A percentile compares a stretch with the other conserved stretches of the same genome.
phyloP scores from a whole-genome alignment of 2,797 vertebrate genomes.

The Distichodus sexfasciatus region DNA sequence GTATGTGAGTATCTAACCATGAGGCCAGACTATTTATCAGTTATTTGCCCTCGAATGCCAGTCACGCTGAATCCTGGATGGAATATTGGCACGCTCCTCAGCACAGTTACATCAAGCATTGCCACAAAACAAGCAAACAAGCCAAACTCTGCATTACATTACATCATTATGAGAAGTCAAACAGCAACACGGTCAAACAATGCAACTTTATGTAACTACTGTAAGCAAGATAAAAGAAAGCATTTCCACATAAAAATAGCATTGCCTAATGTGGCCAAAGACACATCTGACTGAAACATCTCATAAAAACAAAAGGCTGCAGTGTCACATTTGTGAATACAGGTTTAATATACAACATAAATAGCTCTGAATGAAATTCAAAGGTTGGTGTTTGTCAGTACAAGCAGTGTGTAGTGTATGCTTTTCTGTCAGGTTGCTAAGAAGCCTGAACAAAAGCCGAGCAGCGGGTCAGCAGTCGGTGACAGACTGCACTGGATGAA shows the following conservation, averaged over 20 bases:
- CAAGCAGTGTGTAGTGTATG: background rate
- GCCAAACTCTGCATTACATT: too few relatives aligned
- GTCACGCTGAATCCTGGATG: too few relatives aligned
- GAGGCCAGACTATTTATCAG: too few relatives aligned
- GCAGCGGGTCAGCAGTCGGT: conserved; percentile 28
- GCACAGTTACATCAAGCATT: too few relatives aligned
- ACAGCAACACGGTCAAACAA: too few relatives aligned
- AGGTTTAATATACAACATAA: background rate
- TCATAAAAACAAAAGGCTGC: background rate
- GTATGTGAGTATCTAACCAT: too few relatives aligned
- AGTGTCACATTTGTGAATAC: background rate
- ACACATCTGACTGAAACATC: background rate
- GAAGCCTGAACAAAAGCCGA: conserved; percentile 12
- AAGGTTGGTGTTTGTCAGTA: background rate
- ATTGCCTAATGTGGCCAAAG: background rate
- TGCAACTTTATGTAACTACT: background rate
- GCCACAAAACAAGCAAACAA: too few relatives aligned
- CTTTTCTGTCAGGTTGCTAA: background rate
- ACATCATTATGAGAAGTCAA: too few relatives aligned
- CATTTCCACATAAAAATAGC: background rate
- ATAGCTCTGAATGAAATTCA: background rate
- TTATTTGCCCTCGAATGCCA: too few relatives aligned
- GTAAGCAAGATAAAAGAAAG: background rate
- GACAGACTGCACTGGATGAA: conserved; percentile 11
- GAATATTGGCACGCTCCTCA: too few relatives aligned